Evolutionary conservation across 2,888 invertebrate species (phyloP).

Genomic region (Volucella inanis): DNA sequence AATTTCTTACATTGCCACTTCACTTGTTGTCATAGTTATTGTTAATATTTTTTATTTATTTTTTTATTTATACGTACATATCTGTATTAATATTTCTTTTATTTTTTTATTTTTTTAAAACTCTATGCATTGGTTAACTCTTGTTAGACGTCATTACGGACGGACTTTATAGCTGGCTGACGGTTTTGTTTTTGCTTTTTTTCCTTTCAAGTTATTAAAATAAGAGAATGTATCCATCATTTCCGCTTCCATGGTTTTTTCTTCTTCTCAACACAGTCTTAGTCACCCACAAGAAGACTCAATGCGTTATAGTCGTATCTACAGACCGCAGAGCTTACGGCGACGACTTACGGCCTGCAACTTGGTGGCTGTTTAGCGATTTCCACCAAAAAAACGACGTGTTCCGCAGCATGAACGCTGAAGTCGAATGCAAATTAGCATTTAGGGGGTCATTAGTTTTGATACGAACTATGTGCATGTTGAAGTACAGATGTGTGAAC

Average conservation of each 20-base stretch:
- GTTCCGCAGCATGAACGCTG: constrained; percentile 70
- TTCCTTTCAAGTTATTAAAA: constrained; percentile 63
- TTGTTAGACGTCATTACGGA: constrained; percentile 31
- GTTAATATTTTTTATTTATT: no score
- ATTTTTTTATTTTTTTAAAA: constrained; percentile 23
- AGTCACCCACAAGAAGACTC: constrained; percentile 59
- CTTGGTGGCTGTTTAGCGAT: constrained; percentile 42
- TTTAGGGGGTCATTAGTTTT: constrained; percentile 74
- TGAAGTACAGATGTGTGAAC: constrained; percentile 64
- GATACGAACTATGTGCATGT: constrained; percentile 55
- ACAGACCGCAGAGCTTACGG: no score
- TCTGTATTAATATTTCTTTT: neutral
- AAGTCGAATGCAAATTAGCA: constrained; percentile 72
- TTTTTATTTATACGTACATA: constrained; percentile 12
- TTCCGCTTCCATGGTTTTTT: constrained; percentile 83
- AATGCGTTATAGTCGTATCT: constrained; percentile 52
- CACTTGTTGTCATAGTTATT: constrained; percentile 15
- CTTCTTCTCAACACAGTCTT: constrained; percentile 52
- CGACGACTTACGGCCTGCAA: constrained; percentile 33
- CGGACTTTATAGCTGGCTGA: constrained; percentile 19
- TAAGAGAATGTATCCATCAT: constrained; percentile 81
- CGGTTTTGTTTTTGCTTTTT: constrained; percentile 59
- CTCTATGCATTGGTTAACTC: constrained; percentile 25
- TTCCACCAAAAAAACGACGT: constrained; percentile 58
- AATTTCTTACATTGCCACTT: constrained; percentile 16